Evolutionary conservation across 2,888 invertebrate genomes (phyloP), one percentile per base, ranked within the genome.

Genomic region (Tachina grossa): DNA sequence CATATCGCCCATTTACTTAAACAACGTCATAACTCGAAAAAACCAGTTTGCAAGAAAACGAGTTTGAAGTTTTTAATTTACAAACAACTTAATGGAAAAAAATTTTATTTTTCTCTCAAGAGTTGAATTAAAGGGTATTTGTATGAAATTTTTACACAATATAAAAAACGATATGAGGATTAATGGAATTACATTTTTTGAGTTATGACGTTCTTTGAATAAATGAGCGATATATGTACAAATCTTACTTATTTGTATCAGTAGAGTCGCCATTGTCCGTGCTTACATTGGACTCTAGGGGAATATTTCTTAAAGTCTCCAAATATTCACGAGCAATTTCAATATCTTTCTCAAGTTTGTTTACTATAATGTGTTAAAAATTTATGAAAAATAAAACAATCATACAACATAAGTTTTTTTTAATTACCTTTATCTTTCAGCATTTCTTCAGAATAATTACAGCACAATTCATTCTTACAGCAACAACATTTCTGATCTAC

Each of bases 261-360:
- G 63, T 59, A n/a, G 65, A 72, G 72, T 69, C 43, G 6, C 31
- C 51, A 45, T 66, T 45, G 9, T 83, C 72, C 1, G 72, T 39
- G 1, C 19, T 5, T 68, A 53, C 1, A 51, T 22, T n/a, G 1
- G 53, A 22, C 31, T 61, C 59, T 2, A 82, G 1, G 2, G 87
- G 81, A 8, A 69, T 69, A 78, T 65, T 68, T 77, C 89, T 90
- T 0, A 90, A 83, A 72, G 87, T 89, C 41, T 90, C 86, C 3
- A 92, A 85, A 83, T 90, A 89, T 55, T 89, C 84, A 55, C 90
- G 90, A 3, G 91, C 91, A 47, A 87, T 89, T 74, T 90, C 88
- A 83, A 92, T 90, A 41, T 92, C 92, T 5, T 87, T 89, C 65
- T 92, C 92, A 22, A 92, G 86, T 14, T 89, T 88, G 77, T 85